phyloP scores from a whole-genome alignment of 2,797 vertebrate genomes.

The Hippocampus kuda region DNA sequence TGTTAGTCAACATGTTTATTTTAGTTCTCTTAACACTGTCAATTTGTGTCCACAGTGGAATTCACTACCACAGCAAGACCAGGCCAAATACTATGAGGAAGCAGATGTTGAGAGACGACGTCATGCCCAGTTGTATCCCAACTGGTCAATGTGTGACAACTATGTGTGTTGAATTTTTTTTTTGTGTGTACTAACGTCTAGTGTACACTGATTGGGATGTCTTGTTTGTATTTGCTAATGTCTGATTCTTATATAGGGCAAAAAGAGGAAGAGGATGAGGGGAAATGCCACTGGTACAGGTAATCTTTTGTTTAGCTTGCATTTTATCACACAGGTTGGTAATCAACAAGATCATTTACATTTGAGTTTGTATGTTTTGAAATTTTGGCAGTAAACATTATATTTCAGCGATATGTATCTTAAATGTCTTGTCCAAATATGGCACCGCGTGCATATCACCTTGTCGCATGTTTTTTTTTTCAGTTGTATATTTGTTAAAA shows the following conservation, averaged over 20 bases:
- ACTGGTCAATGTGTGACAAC: conserved; percentile 10
- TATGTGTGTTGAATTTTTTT: neutral
- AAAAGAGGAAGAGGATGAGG: conserved; percentile 7
- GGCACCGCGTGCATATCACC: too few relatives aligned
- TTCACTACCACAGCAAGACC: conserved; percentile 5
- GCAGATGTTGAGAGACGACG: conserved; percentile 6
- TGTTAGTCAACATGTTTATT: too few relatives aligned
- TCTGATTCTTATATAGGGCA: neutral
- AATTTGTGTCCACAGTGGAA: neutral
- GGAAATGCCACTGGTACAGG: neutral
- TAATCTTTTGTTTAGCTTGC: neutral
- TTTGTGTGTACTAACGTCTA: neutral
- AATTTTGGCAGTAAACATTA: neutral
- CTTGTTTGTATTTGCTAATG: neutral
- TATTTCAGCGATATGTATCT: too few relatives aligned
- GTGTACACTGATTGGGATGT: neutral
- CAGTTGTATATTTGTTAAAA: too few relatives aligned
- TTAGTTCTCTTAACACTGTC: neutral
- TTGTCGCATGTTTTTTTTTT: too few relatives aligned
- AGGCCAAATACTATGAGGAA: conserved; percentile 6
- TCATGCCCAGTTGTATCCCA: conserved; percentile 8
- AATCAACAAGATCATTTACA: neutral
- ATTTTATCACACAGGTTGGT: neutral
- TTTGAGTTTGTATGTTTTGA: neutral
- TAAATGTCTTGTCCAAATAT: too few relatives aligned